A percentile compares a stretch with the other conserved stretches of the same genome.
These are phyloP conservation scores for Amiota communis DNA, from an alignment of 2,888 invertebrate species.

Conservation along the genomic window DNA sequence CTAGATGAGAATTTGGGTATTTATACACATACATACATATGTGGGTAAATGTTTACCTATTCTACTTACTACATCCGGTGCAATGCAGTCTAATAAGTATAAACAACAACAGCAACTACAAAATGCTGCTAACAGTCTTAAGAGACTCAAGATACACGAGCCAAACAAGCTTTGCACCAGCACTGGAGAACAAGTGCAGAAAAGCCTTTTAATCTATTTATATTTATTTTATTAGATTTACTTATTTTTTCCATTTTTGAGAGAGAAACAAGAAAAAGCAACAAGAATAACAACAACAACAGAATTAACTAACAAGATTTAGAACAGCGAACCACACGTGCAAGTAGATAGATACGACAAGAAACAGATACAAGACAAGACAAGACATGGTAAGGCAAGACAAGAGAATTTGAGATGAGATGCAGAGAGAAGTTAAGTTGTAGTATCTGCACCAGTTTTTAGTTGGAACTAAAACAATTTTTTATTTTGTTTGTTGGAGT, in stretches of 20 bases:
- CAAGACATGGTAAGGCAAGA: neutral
- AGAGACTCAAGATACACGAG: neutral
- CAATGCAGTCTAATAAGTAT: neutral
- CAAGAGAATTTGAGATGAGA: neutral
- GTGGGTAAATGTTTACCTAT: neutral
- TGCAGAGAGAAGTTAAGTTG: neutral
- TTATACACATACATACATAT: neutral
- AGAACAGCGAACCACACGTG: conserved; percentile 10
- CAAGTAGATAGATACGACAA: neutral
- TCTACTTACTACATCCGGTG: neutral
- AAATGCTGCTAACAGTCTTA: neutral
- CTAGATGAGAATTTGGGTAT: neutral
- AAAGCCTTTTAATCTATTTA: conserved; percentile 11
- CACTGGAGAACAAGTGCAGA: conserved; percentile 10
- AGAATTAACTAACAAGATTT: conserved; percentile 17
- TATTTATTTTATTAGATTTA: conserved; percentile 13
- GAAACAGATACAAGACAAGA: neutral
- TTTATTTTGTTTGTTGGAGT: neutral
- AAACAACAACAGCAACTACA: neutral
- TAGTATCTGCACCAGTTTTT: conserved; percentile 6
- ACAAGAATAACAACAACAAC: neutral
- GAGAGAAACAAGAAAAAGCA: neutral
- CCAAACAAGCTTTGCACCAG: neutral
- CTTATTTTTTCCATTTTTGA: neutral
- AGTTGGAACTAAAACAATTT: neutral